phyloP scores from a whole-genome alignment of 2,797 vertebrate species.

The Serranus cabrilla region DNA sequence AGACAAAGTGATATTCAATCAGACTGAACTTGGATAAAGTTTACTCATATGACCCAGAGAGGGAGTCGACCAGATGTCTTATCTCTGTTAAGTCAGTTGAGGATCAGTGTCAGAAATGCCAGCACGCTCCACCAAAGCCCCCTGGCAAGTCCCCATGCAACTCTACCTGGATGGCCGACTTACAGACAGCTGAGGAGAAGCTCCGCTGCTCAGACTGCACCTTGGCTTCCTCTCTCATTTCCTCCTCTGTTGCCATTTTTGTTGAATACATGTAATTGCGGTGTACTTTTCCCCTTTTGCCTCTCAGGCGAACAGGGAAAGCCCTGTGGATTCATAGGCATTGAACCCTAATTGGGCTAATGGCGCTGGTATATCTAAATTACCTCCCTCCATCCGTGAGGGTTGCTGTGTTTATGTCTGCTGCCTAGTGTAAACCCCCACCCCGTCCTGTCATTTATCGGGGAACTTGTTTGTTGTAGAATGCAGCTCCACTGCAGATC shows the following conservation, averaged over 20 bases:
- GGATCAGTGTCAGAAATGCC: constrained; percentile 70
- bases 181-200: constrained; percentile 61
- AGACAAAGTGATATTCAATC: constrained; percentile 56
- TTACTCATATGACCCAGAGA: constrained; percentile 57
- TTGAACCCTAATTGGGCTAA: constrained; percentile 86
- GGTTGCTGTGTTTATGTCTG: constrained; percentile 88
- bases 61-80: constrained; percentile 67
- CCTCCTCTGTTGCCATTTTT: constrained; percentile 70
- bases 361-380: constrained; percentile 85
- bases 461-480: constrained; percentile 85
- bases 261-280: constrained; percentile 71
- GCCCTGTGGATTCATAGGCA: constrained; percentile 85
- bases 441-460: constrained; percentile 79
- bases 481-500: constrained; percentile 81
- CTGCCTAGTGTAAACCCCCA: constrained; percentile 78
- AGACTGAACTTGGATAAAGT: constrained; percentile 65
- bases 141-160: constrained; percentile 63
- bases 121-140: constrained; percentile 69
- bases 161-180: constrained; percentile 72
- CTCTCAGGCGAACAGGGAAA: constrained; percentile 71
- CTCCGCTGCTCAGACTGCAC: constrained; percentile 67
- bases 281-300: constrained; percentile 73
- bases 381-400: constrained; percentile 81
- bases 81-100: constrained; percentile 57
- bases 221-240: constrained; percentile 76